phyloP scores from a whole-genome alignment of 1,140 invertebrate genomes.

The Xylocopa sonorina region DNA sequence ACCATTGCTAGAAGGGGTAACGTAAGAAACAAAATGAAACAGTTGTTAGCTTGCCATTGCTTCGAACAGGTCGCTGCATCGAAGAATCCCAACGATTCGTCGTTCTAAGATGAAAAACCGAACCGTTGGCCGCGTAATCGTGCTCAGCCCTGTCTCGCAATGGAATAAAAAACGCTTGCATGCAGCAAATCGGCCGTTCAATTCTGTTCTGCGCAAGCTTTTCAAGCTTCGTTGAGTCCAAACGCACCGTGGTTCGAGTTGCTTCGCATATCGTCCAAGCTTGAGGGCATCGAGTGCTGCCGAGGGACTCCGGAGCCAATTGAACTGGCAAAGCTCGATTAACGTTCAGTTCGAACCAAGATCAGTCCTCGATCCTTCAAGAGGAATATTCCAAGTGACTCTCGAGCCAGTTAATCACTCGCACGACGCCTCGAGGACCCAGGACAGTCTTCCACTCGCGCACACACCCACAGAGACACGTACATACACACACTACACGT shows the following conservation, averaged over 20 bases:
- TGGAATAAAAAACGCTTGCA: not conserved
- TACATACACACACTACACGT: too few relatives aligned
- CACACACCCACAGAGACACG: not conserved
- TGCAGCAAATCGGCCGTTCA: slow-evolving; percentile 6
- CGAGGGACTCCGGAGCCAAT: too few relatives aligned
- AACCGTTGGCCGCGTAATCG: not conserved
- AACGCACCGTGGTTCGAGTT: not conserved
- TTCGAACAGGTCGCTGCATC: not conserved
- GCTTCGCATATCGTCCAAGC: not conserved
- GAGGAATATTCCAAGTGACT: slow-evolving; percentile 4
- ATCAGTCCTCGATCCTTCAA: not conserved
- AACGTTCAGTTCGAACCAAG: not conserved
- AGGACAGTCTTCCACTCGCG: not conserved
- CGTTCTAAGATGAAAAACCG: not conserved
- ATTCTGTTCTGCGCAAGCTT: slow-evolving; percentile 3
- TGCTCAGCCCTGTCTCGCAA: not conserved
- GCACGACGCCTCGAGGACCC: slow-evolving; percentile 14
- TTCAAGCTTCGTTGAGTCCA: slow-evolving; percentile 1
- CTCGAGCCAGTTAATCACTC: not conserved
- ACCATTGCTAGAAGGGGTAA: too few relatives aligned
- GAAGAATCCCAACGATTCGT: not conserved
- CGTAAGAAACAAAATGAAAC: not conserved
- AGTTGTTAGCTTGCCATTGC: not conserved
- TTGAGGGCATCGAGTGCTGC: not conserved
- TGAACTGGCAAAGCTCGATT: not conserved